Conservation (phyloP, 2,797 vertebrate genomes). For the Coreius guichenoti region DNA sequence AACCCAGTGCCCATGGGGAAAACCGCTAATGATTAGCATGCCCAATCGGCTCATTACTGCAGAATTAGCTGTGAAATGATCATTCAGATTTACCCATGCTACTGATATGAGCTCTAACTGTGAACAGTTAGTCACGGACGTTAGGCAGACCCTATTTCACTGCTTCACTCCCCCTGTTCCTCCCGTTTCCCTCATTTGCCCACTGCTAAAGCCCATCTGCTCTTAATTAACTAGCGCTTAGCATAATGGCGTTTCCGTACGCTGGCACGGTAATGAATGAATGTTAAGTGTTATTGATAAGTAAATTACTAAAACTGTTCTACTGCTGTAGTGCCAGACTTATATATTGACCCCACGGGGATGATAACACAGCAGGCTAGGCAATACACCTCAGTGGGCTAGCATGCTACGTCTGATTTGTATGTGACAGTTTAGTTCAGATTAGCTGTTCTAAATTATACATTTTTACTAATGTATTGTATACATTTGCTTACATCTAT, state of each 20-base stretch:
- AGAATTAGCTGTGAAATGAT: conserved; percentile 77
- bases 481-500: too few species aligned
- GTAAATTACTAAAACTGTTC: conserved; percentile 64
- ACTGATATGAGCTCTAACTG: conserved; percentile 64
- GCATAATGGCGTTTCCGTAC: conserved; percentile 64
- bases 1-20: neutral
- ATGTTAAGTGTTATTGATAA: conserved; percentile 68
- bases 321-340: conserved; percentile 52
- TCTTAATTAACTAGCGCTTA: conserved; percentile 71
- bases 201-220: conserved; percentile 70
- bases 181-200: conserved; percentile 51
- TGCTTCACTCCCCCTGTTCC: conserved; percentile 46
- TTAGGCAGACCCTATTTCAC: conserved; percentile 69
- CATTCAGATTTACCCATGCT: conserved; percentile 67
- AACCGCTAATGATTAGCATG: conserved; percentile 21
- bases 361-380: conserved; percentile 44
- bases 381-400: conserved; percentile 22
- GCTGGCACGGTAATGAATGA: conserved; percentile 64
- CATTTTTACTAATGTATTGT: neutral
- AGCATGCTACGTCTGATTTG: conserved; percentile 34
- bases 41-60: conserved; percentile 65
- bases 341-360: conserved; percentile 60
- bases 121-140: conserved; percentile 80
- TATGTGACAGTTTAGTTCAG: conserved; percentile 35
- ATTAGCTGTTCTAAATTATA: neutral